phyloP scores from a whole-genome alignment of 2,888 invertebrate species.

The Ichneumon xanthorius region DNA sequence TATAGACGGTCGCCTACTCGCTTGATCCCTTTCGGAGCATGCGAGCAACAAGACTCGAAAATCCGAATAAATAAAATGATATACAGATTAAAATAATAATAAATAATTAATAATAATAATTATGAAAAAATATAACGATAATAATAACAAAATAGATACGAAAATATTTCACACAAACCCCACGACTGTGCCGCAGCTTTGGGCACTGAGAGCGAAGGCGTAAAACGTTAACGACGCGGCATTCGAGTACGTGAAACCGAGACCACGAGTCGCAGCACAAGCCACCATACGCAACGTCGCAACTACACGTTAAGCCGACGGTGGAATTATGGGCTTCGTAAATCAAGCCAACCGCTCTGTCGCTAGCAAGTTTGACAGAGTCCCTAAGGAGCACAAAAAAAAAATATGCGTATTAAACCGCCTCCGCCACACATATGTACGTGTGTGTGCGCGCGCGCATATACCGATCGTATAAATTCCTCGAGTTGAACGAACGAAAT shows the following conservation, averaged over 20 bases:
- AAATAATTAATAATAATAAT: background rate
- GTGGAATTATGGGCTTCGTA: conserved; percentile 19
- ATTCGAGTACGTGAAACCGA: background rate
- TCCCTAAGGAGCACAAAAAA: conserved; percentile 4
- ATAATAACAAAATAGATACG: background rate
- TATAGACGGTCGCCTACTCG: background rate
- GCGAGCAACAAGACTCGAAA: background rate
- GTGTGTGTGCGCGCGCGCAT: background rate
- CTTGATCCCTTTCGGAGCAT: too few species aligned
- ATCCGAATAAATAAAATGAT: background rate
- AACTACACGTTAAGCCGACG: conserved; percentile 11
- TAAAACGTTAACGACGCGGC: conserved; percentile 13
- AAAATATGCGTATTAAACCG: conserved; percentile 5
- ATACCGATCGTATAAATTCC: background rate
- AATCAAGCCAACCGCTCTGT: conserved; percentile 11
- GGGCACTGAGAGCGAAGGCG: background rate
- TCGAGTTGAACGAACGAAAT: background rate
- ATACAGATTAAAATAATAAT: background rate
- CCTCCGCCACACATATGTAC: background rate
- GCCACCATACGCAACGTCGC: background rate
- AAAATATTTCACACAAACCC: background rate
- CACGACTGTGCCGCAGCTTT: background rate
- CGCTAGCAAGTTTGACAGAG: conserved; percentile 8
- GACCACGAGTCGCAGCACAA: conserved; percentile 4
- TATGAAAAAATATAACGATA: background rate